These are phyloP conservation scores for Tolmerus cingulatus DNA, from an alignment of 2,888 invertebrate genomes.

Conservation along the genomic window DNA sequence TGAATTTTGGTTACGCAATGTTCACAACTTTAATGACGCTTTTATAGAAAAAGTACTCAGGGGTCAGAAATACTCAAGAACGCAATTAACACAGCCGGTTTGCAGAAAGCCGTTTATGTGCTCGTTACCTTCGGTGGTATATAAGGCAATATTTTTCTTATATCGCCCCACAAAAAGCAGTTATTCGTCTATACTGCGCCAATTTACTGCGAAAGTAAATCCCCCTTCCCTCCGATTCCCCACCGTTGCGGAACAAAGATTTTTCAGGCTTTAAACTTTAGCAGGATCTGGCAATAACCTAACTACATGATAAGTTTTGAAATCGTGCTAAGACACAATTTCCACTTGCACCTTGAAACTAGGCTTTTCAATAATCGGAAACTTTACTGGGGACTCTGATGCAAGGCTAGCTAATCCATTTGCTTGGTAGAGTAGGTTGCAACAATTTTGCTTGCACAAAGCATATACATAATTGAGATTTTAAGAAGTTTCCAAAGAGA, in stretches of 20 bases:
- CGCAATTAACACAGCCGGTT: background rate
- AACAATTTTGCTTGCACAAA: background rate
- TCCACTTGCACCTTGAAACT: background rate
- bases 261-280: background rate
- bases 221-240: background rate
- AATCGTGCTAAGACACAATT: background rate
- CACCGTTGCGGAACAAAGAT: background rate
- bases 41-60: background rate
- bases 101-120: background rate
- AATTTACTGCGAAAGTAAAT: background rate
- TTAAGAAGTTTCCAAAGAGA: background rate
- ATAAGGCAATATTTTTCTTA: background rate
- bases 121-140: background rate
- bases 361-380: background rate
- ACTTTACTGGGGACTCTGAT: background rate
- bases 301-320: background rate
- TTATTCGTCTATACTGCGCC: background rate
- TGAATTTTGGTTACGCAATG: background rate
- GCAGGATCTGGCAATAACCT: background rate
- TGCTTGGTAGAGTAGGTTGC: background rate
- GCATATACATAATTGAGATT: background rate
- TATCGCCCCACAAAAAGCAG: background rate
- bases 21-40: background rate
- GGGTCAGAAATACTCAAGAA: background rate
- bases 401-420: background rate